A percentile compares a stretch with the other conserved stretches of the same genome.
Evolutionary conservation across 2,113 vertebrate species (phyloP).

Genomic region (Turnix velox): DNA sequence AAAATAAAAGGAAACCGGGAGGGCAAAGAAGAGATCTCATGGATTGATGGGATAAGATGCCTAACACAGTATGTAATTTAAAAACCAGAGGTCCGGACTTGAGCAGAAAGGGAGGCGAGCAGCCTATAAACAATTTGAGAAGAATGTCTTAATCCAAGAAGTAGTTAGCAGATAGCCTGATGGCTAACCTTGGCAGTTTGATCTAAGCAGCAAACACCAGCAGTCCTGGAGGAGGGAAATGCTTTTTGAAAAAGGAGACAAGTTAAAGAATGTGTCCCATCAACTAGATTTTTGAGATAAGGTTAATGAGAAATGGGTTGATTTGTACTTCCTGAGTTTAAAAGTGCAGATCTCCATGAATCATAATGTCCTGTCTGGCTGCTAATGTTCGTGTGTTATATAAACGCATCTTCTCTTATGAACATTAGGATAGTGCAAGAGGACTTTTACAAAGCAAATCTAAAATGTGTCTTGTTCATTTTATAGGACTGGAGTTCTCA

Average conservation of each 20-base stretch:
- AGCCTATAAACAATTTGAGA: not conserved
- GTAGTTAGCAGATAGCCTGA: not conserved
- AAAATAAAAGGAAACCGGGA: not conserved
- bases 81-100: not conserved
- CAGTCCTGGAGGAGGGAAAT: not conserved
- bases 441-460: not conserved
- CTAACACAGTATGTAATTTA: not conserved
- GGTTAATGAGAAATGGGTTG: conserved; percentile 49
- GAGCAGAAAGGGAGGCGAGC: not conserved
- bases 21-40: not conserved
- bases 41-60: not conserved
- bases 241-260: not conserved
- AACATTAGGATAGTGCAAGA: not conserved
- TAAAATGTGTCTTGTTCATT: not conserved
- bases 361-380: not conserved
- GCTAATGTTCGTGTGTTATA: not conserved
- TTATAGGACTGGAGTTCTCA: not conserved
- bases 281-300: conserved; percentile 22
- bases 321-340: conserved; percentile 56
- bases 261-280: not conserved
- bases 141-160: conserved; percentile 6
- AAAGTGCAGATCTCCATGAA: conserved; percentile 31
- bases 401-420: not conserved
- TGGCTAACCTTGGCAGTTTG: not conserved
- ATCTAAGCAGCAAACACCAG: not conserved